These are phyloP conservation scores for Panthera uncia DNA, from an alignment of 2,113 vertebrate genomes.

Conservation along the genomic window DNA sequence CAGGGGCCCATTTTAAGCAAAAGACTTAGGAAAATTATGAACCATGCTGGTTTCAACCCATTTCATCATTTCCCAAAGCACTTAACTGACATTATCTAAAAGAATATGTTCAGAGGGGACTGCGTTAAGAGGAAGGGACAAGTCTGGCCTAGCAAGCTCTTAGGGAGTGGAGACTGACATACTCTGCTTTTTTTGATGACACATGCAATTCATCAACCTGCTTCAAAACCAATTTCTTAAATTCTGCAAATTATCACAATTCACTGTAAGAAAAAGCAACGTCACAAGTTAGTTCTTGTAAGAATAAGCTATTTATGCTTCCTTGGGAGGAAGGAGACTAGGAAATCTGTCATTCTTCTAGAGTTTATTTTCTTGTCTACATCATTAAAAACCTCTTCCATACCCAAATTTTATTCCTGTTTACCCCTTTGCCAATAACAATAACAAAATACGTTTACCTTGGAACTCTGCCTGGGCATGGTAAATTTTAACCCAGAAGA, in stretches of 20 bases:
- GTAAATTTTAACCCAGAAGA: background rate
- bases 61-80: conserved; percentile 34
- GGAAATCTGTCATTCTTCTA: background rate
- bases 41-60: background rate
- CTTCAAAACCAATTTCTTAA: conserved; percentile 33
- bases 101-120: background rate
- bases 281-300: background rate
- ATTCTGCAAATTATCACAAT: conserved; percentile 1
- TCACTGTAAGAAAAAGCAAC: background rate
- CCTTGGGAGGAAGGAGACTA: background rate
- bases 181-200: background rate
- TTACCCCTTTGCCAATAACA: background rate
- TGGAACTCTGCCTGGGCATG: background rate
- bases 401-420: conserved; percentile 2
- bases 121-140: background rate
- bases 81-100: background rate
- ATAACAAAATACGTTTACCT: background rate
- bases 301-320: background rate
- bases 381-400: background rate
- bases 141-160: background rate
- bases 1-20: background rate
- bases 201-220: background rate
- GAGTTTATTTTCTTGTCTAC: background rate
- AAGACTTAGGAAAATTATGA: background rate
- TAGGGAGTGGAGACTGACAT: background rate